Evolutionary conservation across 2,888 invertebrate species (phyloP).

Genomic region (Clunio marinus): DNA sequence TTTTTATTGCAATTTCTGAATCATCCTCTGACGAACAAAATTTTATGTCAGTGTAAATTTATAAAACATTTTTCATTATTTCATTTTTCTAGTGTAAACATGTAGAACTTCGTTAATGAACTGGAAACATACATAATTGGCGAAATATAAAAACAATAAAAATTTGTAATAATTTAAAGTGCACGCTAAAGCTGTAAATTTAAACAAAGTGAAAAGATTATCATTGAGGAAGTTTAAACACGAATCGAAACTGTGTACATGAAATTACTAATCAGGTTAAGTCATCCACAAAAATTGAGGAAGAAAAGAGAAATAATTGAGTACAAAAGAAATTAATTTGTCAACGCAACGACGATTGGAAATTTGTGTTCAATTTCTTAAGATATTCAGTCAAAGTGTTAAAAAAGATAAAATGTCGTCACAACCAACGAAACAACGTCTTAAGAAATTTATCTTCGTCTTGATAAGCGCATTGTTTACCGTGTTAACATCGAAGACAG

Average conservation of each 20-base stretch:
- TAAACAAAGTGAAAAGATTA: too few species aligned
- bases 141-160: too few species aligned
- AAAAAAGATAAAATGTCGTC: slow-evolving; percentile 40
- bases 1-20: too few species aligned
- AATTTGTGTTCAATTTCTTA: too few species aligned
- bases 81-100: too few species aligned
- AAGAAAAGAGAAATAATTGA: neutral
- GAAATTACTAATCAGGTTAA: neutral
- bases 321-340: neutral
- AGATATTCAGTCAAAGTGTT: neutral
- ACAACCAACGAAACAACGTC: slow-evolving; percentile 45
- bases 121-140: too few species aligned
- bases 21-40: too few species aligned
- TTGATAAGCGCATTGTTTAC: slow-evolving; percentile 46
- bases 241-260: neutral
- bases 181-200: too few species aligned
- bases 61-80: too few species aligned
- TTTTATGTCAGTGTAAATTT: too few species aligned
- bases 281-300: neutral
- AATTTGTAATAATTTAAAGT: too few species aligned
- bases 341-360: neutral
- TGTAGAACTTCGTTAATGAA: too few species aligned
- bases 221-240: neutral
- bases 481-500: slow-evolving; percentile 43
- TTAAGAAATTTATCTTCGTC: slow-evolving; percentile 46